Percentiles rank a stretch among this genome's conserved stretches.
Evolutionary conservation across 2,888 invertebrate species (phyloP).

Genomic region (Eupithecia vulgata): DNA sequence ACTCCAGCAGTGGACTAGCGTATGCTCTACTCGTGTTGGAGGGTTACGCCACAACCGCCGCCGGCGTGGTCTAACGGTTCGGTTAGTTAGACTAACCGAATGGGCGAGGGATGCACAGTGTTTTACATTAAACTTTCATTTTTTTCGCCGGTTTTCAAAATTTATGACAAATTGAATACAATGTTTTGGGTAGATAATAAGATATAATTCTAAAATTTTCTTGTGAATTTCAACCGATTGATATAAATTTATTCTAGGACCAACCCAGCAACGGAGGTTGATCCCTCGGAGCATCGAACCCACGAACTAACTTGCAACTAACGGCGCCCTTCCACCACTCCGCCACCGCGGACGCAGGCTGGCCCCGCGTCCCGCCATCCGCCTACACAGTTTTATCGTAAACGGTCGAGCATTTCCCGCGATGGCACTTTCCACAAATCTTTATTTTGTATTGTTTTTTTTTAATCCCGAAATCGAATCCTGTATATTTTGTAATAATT

Average conservation of each 20-base stretch:
- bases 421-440: slow-evolving; percentile 38
- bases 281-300: slow-evolving; percentile 47
- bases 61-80: too few species aligned
- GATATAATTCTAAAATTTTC: neutral
- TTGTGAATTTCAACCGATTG: neutral
- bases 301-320: slow-evolving; percentile 27
- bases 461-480: slow-evolving; percentile 44
- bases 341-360: slow-evolving; percentile 39
- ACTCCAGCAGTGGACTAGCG: too few species aligned
- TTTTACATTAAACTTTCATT: neutral
- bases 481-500: slow-evolving; percentile 74
- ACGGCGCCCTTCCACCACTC: slow-evolving; percentile 34
- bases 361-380: slow-evolving; percentile 38
- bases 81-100: too few species aligned
- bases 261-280: slow-evolving; percentile 79
- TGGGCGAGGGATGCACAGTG: too few species aligned
- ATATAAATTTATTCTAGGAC: slow-evolving; percentile 55
- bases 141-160: neutral
- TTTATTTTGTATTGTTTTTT: slow-evolving; percentile 48
- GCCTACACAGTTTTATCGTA: slow-evolving; percentile 44
- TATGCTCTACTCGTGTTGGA: too few species aligned
- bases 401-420: slow-evolving; percentile 47
- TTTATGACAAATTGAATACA: neutral
- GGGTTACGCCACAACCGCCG: too few species aligned
- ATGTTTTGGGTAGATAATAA: neutral